Conservation (phyloP, 2,113 vertebrate genomes). For the Phycodurus eques region DNA sequence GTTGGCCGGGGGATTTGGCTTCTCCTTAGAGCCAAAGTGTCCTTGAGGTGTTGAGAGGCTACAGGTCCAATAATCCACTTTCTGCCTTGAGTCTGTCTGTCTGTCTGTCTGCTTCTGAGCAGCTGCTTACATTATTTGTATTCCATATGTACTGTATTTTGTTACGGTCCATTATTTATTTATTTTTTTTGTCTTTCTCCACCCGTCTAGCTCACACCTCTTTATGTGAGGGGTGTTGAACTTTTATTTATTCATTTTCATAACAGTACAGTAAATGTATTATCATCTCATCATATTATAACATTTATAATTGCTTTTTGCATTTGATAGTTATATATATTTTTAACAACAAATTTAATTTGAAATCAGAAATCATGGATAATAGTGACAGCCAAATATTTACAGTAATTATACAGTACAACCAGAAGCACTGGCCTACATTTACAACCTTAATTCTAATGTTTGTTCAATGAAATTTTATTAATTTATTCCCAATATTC, state of each 20-base stretch:
- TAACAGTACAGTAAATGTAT: no score
- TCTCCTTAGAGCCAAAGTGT: conserved; percentile 38
- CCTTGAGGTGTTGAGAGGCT: conserved; percentile 34
- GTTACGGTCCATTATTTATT: not conserved
- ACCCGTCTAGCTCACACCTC: conserved; percentile 11
- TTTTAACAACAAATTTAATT: no score
- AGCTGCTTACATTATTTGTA: conserved; percentile 44
- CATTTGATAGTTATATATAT: no score
- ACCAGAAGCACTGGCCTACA: no score
- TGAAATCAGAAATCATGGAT: no score
- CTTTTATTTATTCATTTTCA: not conserved
- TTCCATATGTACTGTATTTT: conserved; percentile 18
- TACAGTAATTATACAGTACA: no score
- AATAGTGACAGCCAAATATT: no score
- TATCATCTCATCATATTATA: no score
- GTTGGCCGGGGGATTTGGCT: conserved; percentile 35
- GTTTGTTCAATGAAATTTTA: no score
- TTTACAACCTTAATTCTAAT: no score
- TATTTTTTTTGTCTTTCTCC: conserved; percentile 22
- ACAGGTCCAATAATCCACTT: conserved; percentile 12
- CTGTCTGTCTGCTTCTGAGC: conserved; percentile 13
- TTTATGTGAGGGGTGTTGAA: not conserved
- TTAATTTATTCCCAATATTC: no score
- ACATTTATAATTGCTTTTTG: no score
- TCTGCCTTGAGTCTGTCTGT: conserved; percentile 10